These are phyloP conservation scores for Cydia pomonella DNA, from an alignment of 1,140 invertebrate species.

Conservation along the genomic window DNA sequence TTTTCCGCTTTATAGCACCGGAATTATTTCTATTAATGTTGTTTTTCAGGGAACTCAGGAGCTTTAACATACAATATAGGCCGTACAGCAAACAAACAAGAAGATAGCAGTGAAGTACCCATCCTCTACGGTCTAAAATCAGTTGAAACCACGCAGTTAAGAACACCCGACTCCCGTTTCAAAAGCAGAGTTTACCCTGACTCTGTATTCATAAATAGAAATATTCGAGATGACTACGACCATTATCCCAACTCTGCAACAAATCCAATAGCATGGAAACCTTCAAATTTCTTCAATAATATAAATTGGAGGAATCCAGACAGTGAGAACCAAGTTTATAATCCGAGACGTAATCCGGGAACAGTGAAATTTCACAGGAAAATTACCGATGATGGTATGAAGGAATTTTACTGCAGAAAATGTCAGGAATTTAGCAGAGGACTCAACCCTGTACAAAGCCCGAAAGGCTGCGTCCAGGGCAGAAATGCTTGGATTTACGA, in stretches of 20 bases:
- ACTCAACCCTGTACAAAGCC: slow-evolving; percentile 23
- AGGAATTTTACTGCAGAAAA: slow-evolving; percentile 71
- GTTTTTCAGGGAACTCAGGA: slow-evolving; percentile 47
- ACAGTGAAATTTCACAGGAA: slow-evolving; percentile 53
- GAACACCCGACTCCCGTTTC: slow-evolving; percentile 60
- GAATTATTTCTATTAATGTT: not conserved
- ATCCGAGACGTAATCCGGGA: slow-evolving; percentile 47
- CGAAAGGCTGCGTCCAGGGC: slow-evolving; percentile 49
- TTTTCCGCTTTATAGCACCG: too few relatives aligned
- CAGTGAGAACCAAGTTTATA: slow-evolving; percentile 35
- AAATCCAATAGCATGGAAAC: slow-evolving; percentile 64
- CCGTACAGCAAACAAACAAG: slow-evolving; percentile 48
- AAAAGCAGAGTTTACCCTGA: slow-evolving; percentile 51
- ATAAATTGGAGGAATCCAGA: slow-evolving; percentile 65
- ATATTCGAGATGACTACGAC: slow-evolving; percentile 64
- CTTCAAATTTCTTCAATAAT: slow-evolving; percentile 65
- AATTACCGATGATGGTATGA: slow-evolving; percentile 59
- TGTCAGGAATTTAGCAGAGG: slow-evolving; percentile 61
- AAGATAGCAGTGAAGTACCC: slow-evolving; percentile 66
- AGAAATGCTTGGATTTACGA: slow-evolving; percentile 54
- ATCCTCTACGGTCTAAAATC: slow-evolving; percentile 63
- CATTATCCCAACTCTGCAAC: slow-evolving; percentile 59
- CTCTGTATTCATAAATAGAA: slow-evolving; percentile 50
- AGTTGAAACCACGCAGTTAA: slow-evolving; percentile 66
- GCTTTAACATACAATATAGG: slow-evolving; percentile 49